A percentile compares a stretch with the other conserved stretches of the same genome.
phyloP scores from a whole-genome alignment of 2,888 invertebrate species.

The Synergus laeviventris region DNA sequence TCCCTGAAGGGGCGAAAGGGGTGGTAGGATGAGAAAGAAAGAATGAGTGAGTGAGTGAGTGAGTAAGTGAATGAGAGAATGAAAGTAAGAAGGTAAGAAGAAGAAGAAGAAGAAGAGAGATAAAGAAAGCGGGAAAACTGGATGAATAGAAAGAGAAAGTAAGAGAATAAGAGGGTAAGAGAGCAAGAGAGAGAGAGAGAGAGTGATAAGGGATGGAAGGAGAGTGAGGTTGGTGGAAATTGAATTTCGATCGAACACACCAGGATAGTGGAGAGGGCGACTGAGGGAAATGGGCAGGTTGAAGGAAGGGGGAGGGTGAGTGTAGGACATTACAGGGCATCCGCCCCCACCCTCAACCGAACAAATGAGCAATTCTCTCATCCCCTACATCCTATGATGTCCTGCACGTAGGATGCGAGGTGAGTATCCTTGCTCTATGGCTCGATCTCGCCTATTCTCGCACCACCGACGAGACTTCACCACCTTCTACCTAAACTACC shows the following conservation, averaged over 20 bases:
- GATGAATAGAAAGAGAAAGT: constrained; percentile 40
- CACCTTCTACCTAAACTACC: constrained; percentile 56
- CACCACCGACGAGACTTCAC: constrained; percentile 54
- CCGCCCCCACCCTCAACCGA: constrained; percentile 69
- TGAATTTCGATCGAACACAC: constrained; percentile 75
- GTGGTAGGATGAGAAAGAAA: constrained; percentile 14
- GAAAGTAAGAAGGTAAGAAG: constrained; percentile 30
- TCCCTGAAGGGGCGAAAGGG: constrained; percentile 55
- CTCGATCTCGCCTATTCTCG: constrained; percentile 41
- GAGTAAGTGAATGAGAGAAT: not conserved
- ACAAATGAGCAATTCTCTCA: constrained; percentile 75
- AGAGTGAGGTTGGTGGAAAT: constrained; percentile 70
- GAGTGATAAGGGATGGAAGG: constrained; percentile 44
- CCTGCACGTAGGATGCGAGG: constrained; percentile 65
- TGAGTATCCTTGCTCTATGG: constrained; percentile 34
- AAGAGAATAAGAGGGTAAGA: constrained; percentile 48
- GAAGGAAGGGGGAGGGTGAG: constrained; percentile 57
- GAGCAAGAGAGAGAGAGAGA: constrained; percentile 51
- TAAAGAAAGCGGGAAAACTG: constrained; percentile 68
- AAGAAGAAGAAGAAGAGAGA: constrained; percentile 52
- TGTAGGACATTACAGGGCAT: constrained; percentile 72
- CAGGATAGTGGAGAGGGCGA: constrained; percentile 52
- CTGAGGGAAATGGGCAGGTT: constrained; percentile 51
- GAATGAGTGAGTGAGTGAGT: constrained; percentile 26
- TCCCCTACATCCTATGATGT: constrained; percentile 73